Base-by-base conservation (phyloP, 2,797 vertebrate species). In the Acrocephalus scirpaceus region DNA sequence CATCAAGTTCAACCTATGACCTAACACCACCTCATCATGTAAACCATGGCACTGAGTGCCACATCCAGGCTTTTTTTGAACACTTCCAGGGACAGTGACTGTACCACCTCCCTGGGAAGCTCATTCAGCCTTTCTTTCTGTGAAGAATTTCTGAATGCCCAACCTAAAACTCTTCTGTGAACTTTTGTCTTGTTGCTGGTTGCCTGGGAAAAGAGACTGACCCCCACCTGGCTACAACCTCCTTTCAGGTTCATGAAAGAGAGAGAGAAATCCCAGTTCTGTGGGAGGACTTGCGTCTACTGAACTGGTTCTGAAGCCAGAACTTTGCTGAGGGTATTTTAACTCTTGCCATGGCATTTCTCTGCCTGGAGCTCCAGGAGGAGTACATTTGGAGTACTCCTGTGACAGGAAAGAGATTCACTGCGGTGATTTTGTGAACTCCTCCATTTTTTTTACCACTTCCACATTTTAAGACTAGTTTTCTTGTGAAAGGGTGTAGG, bases 201-300 rank as follows among this genome's bases (percentile, higher is more conserved):
- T 16, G 7, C 38, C 22, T 60, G 45, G 54, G n/a, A 60, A 23
- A 45, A 67, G 47, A 60, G 23, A 38, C 10, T 0, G 0, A 34
- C 9, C 14, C 26, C 14, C 36, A 36, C 4, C 36, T 44, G 29
- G 19, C 56, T 45, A 20, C 29, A 34, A 0, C n/a, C n/a, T 69
- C 47, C 40, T 40, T 29, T 47, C 29, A 34, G 25, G 29, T 29
- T 47, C 16, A 19, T 29, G 19, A 17, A n/a, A 34, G n/a, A 53
- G n/a, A 4, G 0, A 32, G 54, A 73, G 64, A 84, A 78, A 70
- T 36, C 23, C 19, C 21, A 42, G 14, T 78, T 90, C 57, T 38
- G 17, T 23, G 17, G 13, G 38, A 62, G 26, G 75, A 9, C 7
- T 42, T 83, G 34, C 18, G 74, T 78, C 45, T 80, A 0, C 72